Base-by-base conservation (phyloP, 2,888 invertebrate species). In the Agrochola lota region DNA sequence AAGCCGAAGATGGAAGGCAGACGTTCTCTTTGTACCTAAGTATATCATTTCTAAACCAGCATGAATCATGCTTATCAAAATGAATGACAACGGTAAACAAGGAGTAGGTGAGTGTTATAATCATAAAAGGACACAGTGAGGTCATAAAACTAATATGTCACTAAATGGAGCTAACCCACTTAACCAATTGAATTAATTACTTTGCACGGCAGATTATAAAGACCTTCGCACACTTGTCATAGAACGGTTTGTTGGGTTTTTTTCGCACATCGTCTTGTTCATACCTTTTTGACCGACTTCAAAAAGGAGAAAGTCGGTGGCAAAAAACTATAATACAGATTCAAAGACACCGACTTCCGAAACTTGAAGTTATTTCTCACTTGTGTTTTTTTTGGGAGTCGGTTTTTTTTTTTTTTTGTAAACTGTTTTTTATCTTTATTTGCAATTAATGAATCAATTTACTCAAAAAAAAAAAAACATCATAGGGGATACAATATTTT, bases 161-260 rank as follows among this genome's bases (percentile, higher is more conserved):
- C 23, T 6, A 57, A 49, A 57, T 80, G 20, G 35, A 80, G 35
- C 2, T 78, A 71, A 80, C 46, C 81, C 40, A 72, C n/a, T 78
- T 63, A 30, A 26, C 52, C 80, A 71, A 80, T 71, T 63, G 5
- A 63, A 80, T 80, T 71, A 80, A 80, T 80, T 40, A 71, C 55
- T 63, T 80, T 72, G 35, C 62, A 55, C 35, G 2, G 7, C 11
- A 30, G 63, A 40, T 57, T 71, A 12, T 49, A 80, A 57, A 80
- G 55, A 30, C 6, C 55, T 57, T 63, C 40, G 46, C 8, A 8
- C 20, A 63, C 71, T 70, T 23, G 35, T 8, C 35, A 35, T 26
- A 52, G 20, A 17, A 52, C 1, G 7, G 23, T 35, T 43, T 26
- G 2, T 9, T 77, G 1, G 23, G 12, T n/a, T 11, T n/a, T 57